Base-by-base conservation (phyloP, 2,888 invertebrate genomes). In the Mimas tiliae region DNA sequence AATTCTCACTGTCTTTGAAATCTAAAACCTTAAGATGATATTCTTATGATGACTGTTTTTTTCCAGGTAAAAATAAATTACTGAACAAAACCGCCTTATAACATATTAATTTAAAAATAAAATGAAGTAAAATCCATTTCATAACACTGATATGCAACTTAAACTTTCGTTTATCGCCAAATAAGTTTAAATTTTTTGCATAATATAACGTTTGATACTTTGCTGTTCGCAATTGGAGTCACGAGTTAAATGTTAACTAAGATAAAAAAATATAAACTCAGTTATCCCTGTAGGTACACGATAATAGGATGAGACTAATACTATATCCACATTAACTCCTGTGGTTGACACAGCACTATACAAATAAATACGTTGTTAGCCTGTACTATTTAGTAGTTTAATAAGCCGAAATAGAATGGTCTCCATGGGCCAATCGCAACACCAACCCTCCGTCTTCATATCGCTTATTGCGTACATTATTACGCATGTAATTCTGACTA, bases 121-220 rank as follows among this genome's bases (percentile, higher is more conserved):
- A n/a, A n/a, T n/a, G n/a, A n/a, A n/a, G n/a, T n/a, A n/a, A n/a
- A n/a, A n/a, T n/a, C n/a, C n/a, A n/a, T n/a, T n/a, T n/a, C n/a
- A n/a, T 4, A 27, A 27, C 1, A 27, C 4, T 27, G 4, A 27
- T 27, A 27, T 4, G 27, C 27, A 27, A 4, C 27, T 27, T 27
- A 27, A 27, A 27, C 82, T 83, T 74, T 77, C 79, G 82, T 82
- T 82, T 83, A 84, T 76, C 4, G 2, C 69, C 74, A 66, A 65
- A 58, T 27, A 4, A 27, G 27, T 3, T 27, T 27, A 27, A 1
- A 27, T 16, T 52, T 0, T 21, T 21, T 63, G 0, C 8, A 19
- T 38, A n/a, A n/a, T n/a, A 9, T 38, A 51, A 11, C 11, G 19
- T 19, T 19, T 21, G 21, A 51, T 19, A 21, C 8, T 11, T 9